Percentiles rank a stretch among this genome's conserved stretches.
Conservation (phyloP, 2,113 vertebrate species). For the Sisor rabdophorus region DNA sequence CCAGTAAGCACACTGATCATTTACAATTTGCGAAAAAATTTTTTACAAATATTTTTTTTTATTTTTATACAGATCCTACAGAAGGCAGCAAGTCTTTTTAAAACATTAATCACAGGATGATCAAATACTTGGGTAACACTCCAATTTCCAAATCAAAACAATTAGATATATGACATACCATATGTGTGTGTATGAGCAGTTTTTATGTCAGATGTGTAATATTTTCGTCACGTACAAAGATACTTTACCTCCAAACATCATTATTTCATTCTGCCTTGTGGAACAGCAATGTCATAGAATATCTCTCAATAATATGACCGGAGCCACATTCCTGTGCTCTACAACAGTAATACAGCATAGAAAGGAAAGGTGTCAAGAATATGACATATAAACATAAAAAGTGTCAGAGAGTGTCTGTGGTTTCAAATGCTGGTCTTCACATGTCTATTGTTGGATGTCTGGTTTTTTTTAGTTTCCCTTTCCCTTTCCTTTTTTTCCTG, state of each 20-base stretch:
- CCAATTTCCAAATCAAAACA: conserved; percentile 16
- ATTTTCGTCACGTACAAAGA: conserved; percentile 13
- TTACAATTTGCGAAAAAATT: not conserved
- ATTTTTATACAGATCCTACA: conserved; percentile 41
- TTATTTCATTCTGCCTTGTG: conserved; percentile 24
- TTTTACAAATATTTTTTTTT: conserved; percentile 35
- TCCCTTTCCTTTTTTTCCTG: conserved; percentile 81
- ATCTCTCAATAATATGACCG: conserved; percentile 16
- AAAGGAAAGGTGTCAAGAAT: conserved; percentile 3
- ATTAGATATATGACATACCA: no score
- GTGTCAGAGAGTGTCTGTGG: not conserved
- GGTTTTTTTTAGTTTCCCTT: conserved; percentile 63
- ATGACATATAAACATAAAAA: conserved; percentile 5
- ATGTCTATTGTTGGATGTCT: conserved; percentile 18
- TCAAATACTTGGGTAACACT: conserved; percentile 24
- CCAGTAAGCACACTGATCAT: not conserved
- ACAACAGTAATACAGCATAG: conserved; percentile 22
- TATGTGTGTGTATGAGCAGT: not conserved
- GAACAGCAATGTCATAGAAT: conserved; percentile 17
- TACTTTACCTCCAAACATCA: conserved; percentile 20
- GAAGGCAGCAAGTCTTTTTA: conserved; percentile 33
- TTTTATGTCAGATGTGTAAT: conserved; percentile 12
- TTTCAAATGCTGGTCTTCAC: conserved; percentile 26
- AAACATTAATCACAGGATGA: conserved; percentile 22
- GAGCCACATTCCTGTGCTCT: conserved; percentile 10